Evolutionary conservation across 1,140 invertebrate genomes (phyloP).

Genomic region (Drosophila rhopaloa): DNA sequence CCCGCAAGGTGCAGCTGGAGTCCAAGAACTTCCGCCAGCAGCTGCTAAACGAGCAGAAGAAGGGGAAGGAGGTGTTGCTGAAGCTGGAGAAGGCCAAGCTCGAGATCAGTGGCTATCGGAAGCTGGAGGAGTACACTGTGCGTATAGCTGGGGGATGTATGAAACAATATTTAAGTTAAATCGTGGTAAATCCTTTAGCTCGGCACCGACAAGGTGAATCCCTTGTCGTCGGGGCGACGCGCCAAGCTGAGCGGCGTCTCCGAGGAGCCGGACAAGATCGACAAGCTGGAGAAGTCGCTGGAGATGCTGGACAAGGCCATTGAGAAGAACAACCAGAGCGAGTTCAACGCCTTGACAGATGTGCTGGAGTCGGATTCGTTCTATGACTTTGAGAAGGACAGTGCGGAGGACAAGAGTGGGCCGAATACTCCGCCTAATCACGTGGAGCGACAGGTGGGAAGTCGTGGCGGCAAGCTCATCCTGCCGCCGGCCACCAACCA

Average conservation of each 20-base stretch:
- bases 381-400: constrained; percentile 66
- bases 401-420: constrained; percentile 43
- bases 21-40: constrained; percentile 90
- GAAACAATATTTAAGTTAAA: not conserved
- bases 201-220: constrained; percentile 60
- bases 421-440: not conserved
- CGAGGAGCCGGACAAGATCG: constrained; percentile 67
- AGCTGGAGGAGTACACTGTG: constrained; percentile 76
- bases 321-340: constrained; percentile 69
- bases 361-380: constrained; percentile 61
- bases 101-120: constrained; percentile 75
- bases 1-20: constrained; percentile 89
- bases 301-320: constrained; percentile 69
- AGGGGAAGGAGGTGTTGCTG: constrained; percentile 89
- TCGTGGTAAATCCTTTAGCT: not conserved
- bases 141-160: not conserved
- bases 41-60: constrained; percentile 88
- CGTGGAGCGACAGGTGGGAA: constrained; percentile 22
- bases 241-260: constrained; percentile 39
- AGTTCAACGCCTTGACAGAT: constrained; percentile 62
- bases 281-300: constrained; percentile 71
- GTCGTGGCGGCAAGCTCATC: constrained; percentile 43
- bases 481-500: constrained; percentile 50
- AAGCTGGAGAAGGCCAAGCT: constrained; percentile 87
- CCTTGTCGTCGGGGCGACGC: constrained; percentile 52